Percentiles rank a stretch among this genome's conserved stretches.
These are phyloP conservation scores for Sminthurinus aureus DNA, from an alignment of 2,888 invertebrate genomes.

Conservation along the genomic window DNA sequence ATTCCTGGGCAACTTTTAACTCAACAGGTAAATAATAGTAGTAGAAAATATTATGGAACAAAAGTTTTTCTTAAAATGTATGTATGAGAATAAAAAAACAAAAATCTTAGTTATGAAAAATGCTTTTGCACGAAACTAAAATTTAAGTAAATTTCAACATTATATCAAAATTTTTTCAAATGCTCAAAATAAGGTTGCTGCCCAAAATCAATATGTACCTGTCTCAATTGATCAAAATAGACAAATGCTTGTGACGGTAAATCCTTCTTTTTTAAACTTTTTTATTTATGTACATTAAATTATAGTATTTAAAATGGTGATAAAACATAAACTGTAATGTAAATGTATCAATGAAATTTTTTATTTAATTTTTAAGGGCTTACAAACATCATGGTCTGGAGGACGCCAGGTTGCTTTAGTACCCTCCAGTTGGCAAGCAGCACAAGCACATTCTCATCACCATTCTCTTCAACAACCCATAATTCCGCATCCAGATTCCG, in stretches of 20 bases:
- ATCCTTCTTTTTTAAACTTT: too few species aligned
- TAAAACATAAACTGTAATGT: too few species aligned
- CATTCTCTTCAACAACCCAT: conserved; percentile 66
- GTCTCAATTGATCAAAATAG: conserved; percentile 89
- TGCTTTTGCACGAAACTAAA: too few species aligned
- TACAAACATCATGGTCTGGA: conserved; percentile 75
- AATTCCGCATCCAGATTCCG: conserved; percentile 70
- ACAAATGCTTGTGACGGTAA: conserved; percentile 78
- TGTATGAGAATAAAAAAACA: too few species aligned
- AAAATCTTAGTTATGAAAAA: too few species aligned
- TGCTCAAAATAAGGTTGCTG: conserved; percentile 61
- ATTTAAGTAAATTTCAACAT: too few species aligned
- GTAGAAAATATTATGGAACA: neutral
- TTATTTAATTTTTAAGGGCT: too few species aligned
- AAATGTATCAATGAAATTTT: neutral
- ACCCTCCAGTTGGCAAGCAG: conserved; percentile 81
- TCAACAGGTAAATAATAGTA: conserved; percentile 39
- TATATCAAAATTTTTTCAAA: neutral
- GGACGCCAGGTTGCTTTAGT: conserved; percentile 83
- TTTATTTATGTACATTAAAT: too few species aligned
- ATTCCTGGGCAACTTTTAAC: conserved; percentile 46
- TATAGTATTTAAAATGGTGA: too few species aligned
- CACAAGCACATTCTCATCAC: conserved; percentile 66
- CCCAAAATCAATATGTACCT: conserved; percentile 89
- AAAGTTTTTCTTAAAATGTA: conserved; percentile 4